Evolutionary conservation across 2,888 invertebrate species (phyloP).

Genomic region (Drosophila phalerata): DNA sequence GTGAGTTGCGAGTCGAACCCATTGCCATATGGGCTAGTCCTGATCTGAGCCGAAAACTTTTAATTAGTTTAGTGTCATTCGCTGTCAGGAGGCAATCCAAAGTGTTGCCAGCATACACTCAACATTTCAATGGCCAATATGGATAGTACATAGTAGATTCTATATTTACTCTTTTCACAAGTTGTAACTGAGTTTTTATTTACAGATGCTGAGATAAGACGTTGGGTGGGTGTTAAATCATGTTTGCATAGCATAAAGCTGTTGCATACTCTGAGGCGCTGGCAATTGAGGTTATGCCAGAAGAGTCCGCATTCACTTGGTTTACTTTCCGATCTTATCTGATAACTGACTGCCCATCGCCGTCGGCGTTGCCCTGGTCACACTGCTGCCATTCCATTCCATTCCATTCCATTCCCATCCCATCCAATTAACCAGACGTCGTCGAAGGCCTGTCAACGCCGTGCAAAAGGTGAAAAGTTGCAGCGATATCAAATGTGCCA

Average conservation of each 20-base stretch:
- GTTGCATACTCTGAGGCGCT: constrained; percentile 44
- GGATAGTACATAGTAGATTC: constrained; percentile 10
- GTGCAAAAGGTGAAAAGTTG: constrained; percentile 74
- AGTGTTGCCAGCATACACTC: constrained; percentile 24
- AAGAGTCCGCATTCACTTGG: constrained; percentile 19
- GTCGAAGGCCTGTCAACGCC: constrained; percentile 53
- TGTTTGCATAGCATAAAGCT: constrained; percentile 56
- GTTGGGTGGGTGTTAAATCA: constrained; percentile 54
- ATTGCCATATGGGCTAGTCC: constrained; percentile 53
- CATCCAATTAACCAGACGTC: constrained; percentile 71
- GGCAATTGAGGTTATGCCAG: constrained; percentile 36
- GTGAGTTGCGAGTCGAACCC: constrained; percentile 7
- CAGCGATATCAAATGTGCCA: constrained; percentile 72
- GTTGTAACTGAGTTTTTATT: constrained; percentile 28
- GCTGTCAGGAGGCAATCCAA: constrained; percentile 33
- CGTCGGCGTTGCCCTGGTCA: constrained; percentile 41
- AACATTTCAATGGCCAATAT: constrained; percentile 32
- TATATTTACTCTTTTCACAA: constrained; percentile 3
- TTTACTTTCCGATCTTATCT: constrained; percentile 61
- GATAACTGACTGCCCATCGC: constrained; percentile 15
- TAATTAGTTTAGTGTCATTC: constrained; percentile 72
- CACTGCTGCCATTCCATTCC: constrained; percentile 4
- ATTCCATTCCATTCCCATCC: constrained; percentile 29
- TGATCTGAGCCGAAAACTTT: constrained; percentile 56
- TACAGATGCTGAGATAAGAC: constrained; percentile 35